phyloP scores from a whole-genome alignment of 2,888 invertebrate species.

The Plagodis pulveraria region DNA sequence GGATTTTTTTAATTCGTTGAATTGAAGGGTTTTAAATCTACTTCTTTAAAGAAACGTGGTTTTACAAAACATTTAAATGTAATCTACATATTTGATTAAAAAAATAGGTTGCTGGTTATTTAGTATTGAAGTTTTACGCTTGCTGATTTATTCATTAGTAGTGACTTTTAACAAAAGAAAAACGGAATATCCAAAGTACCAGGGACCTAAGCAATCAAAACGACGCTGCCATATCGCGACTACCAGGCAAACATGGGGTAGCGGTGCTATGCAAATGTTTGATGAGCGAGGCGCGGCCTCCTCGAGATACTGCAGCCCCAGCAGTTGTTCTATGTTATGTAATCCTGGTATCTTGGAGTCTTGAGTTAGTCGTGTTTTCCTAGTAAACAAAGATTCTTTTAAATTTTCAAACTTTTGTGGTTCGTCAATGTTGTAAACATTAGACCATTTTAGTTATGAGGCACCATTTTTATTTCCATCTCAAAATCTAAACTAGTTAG shows the following conservation, averaged over 20 bases:
- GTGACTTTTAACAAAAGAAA: neutral
- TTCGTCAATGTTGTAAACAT: too few species aligned
- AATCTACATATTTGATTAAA: too few species aligned
- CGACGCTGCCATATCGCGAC: conserved; percentile 43
- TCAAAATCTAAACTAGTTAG: too few species aligned
- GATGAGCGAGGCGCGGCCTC: conserved; percentile 52
- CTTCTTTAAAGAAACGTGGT: too few species aligned
- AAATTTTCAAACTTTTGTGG: too few species aligned
- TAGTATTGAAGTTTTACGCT: neutral
- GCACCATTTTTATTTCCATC: too few species aligned
- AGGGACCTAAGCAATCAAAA: conserved; percentile 53
- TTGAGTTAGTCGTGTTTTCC: conserved; percentile 8
- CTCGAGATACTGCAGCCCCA: conserved; percentile 49
- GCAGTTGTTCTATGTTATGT: conserved; percentile 56
- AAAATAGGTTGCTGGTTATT: too few species aligned
- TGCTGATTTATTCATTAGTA: neutral
- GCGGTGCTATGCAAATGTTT: conserved; percentile 65
- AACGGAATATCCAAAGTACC: conserved; percentile 36
- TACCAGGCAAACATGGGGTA: conserved; percentile 63
- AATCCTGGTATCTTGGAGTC: conserved; percentile 50
- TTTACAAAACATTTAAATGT: too few species aligned
- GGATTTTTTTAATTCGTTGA: neutral
- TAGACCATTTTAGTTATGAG: too few species aligned
- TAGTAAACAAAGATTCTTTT: neutral
- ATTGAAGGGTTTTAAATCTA: neutral